Conservation (phyloP, 2,797 vertebrate species). For the Poeciliopsis infans region DNA sequence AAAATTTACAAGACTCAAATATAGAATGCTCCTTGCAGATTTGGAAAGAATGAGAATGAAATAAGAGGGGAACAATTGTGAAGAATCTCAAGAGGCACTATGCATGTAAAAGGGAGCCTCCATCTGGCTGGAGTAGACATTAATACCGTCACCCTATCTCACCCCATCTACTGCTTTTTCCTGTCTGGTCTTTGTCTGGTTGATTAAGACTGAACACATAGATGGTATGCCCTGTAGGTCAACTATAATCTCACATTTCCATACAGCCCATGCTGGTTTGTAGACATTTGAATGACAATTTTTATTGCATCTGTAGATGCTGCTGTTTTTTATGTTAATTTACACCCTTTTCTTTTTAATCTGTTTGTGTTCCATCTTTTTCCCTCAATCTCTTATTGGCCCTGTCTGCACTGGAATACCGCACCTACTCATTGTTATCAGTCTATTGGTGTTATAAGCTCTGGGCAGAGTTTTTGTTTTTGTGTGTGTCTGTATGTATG, state of each 20-base stretch:
- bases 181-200: conserved; percentile 17
- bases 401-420: conserved; percentile 40
- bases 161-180: neutral
- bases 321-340: conserved; percentile 41
- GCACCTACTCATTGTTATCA: conserved; percentile 51
- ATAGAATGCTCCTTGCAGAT: conserved; percentile 26
- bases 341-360: conserved; percentile 4
- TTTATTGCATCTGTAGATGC: conserved; percentile 23
- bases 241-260: conserved; percentile 43
- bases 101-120: conserved; percentile 61
- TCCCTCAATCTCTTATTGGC: conserved; percentile 19
- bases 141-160: neutral
- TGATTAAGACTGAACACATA: conserved; percentile 17
- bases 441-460: conserved; percentile 71
- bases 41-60: conserved; percentile 15
- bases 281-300: conserved; percentile 23
- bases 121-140: conserved; percentile 60
- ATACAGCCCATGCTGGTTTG: neutral
- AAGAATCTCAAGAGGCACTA: conserved; percentile 25
- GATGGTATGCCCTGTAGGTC: conserved; percentile 57
- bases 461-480: conserved; percentile 26
- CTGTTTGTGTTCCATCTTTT: conserved; percentile 18
- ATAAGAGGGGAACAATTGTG: neutral
- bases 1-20: conserved; percentile 36
- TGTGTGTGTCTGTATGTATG: conserved; percentile 29